phyloP scores from a whole-genome alignment of 1,140 invertebrate species.

The Leptinotarsa defecta region DNA sequence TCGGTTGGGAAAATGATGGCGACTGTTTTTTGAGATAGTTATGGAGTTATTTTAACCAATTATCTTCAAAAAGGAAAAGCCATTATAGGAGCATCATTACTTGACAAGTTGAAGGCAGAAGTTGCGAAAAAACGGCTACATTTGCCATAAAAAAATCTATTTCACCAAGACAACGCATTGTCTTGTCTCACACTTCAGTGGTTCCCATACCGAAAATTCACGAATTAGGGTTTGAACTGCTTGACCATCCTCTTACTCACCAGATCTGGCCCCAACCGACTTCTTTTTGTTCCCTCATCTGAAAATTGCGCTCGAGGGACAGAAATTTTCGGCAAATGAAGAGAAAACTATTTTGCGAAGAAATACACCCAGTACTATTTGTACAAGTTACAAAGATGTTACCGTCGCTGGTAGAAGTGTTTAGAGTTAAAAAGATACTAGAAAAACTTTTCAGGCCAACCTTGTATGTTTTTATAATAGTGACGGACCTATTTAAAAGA shows the following conservation, averaged over 20 bases:
- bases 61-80: neutral
- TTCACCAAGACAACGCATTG: neutral
- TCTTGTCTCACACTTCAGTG: neutral
- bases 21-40: neutral
- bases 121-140: neutral
- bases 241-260: neutral
- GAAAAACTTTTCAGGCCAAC: neutral
- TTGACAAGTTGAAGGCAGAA: neutral
- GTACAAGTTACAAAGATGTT: neutral
- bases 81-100: neutral
- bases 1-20: no score
- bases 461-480: neutral
- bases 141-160: neutral
- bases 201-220: neutral
- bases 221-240: neutral
- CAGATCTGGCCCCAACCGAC: neutral
- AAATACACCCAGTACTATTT: neutral
- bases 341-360: neutral
- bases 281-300: neutral
- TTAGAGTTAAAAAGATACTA: neutral
- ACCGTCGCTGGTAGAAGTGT: neutral
- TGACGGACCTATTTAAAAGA: no score
- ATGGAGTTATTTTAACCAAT: neutral
- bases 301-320: neutral
- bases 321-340: neutral